Evolutionary conservation across 2,888 invertebrate genomes (phyloP), one percentile per base, ranked within the genome.

Genomic region (Athripsodes cinereus): DNA sequence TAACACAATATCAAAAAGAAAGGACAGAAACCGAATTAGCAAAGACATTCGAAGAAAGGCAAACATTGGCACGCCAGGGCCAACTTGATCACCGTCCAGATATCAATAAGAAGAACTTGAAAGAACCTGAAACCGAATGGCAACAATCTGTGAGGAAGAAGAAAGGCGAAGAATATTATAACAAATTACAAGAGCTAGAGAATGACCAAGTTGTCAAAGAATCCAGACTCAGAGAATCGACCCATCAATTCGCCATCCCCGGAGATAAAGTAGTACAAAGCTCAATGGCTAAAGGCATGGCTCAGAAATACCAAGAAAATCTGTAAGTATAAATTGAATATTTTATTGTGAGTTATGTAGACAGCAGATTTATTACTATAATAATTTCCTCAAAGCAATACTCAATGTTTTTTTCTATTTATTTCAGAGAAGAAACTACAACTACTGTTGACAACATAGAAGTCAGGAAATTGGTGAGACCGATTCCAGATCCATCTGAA

Each of bases 31-130:
- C 88, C 56, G 94, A 95, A 75, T 79, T 94, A 67, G 92, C 92
- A 72, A 86, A 87, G 72, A 86, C 90, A 51, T 94, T 94, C 71
- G 92, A 92, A 69, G 94, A 94, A 72, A 85, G 92, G 64, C 86
- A 86, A 68, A 80, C 80, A 51, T 74, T 85, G 67, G 82, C 85
- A 65, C 86, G 90, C 66, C 82, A 84, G 67, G 81, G 78, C 44
- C 84, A 81, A 52, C 81, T 84, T 64, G 81, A 81, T 58, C 79
- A 86, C 61, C 82, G 83, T 68, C 83, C 81, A 65, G 81, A 81
- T 59, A 73, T 86, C 55, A 85, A 83, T 68, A 80, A 79, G 64
- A 91, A 89, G 71, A 75, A 84, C 50, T 74, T 83, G 65, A 87
- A 85, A 69, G 86, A 87, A 66, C 82, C 86, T 13, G 86, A 89